A percentile compares a stretch with the other conserved stretches of the same genome.
These are phyloP conservation scores for Menidia menidia DNA, from an alignment of 2,797 vertebrate species.

Conservation along the genomic window DNA sequence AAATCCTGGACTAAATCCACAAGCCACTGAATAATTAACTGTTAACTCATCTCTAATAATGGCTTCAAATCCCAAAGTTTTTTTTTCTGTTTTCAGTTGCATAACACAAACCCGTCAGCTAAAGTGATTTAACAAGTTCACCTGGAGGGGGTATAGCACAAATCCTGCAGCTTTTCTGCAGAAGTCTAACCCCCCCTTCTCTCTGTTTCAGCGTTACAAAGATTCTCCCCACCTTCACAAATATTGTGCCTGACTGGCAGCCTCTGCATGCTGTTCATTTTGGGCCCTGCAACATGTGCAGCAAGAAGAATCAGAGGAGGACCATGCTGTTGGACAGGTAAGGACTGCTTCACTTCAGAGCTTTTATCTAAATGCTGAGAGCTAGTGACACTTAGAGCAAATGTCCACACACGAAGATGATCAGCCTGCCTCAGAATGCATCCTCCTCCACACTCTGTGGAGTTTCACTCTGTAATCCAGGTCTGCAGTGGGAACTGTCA, in stretches of 20 bases:
- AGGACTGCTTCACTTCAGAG: slow-evolving; percentile 12
- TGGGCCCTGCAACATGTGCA: slow-evolving; percentile 87
- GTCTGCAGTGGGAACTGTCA: too few species aligned
- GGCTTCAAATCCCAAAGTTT: not conserved
- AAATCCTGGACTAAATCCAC: not conserved
- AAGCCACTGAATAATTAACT: not conserved
- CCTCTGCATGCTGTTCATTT: slow-evolving; percentile 87
- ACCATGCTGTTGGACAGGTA: slow-evolving; percentile 89
- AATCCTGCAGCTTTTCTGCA: not conserved
- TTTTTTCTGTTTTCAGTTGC: not conserved
- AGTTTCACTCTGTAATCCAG: too few species aligned
- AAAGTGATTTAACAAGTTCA: not conserved
- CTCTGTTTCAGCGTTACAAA: slow-evolving; percentile 79
- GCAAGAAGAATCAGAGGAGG: slow-evolving; percentile 82
- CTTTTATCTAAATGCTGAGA: too few species aligned
- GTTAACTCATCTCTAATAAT: not conserved
- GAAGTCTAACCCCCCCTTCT: not conserved
- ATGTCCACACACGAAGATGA: too few species aligned
- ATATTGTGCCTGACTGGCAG: slow-evolving; percentile 87
- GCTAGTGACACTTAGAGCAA: too few species aligned
- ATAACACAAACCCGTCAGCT: too few species aligned
- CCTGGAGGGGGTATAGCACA: not conserved
- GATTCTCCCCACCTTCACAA: slow-evolving; percentile 88
- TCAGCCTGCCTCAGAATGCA: too few species aligned
- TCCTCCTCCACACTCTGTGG: too few species aligned